A percentile compares a stretch with the other conserved stretches of the same genome.
phyloP scores from a whole-genome alignment of 1,140 invertebrate species.

The Melipona quadrifasciata region DNA sequence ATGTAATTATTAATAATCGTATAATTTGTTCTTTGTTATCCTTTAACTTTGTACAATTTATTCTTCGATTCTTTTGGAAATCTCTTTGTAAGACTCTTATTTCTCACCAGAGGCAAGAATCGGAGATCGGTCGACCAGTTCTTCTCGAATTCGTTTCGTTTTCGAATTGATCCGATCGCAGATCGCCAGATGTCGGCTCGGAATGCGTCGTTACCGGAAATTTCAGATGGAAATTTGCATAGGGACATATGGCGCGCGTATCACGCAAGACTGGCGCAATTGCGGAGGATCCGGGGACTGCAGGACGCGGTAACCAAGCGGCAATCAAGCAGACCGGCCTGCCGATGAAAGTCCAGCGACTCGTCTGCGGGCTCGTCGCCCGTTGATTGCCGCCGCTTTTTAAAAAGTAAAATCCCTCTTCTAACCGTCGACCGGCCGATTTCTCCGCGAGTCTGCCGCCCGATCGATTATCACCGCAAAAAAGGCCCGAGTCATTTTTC shows the following conservation, averaged over 20 bases:
- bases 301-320: slow-evolving; percentile 61
- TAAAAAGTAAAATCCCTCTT: slow-evolving; percentile 15
- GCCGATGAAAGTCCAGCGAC: slow-evolving; percentile 27
- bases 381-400: not conserved
- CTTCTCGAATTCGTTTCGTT: not conserved
- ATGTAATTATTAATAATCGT: too few relatives aligned
- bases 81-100: too few relatives aligned
- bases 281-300: slow-evolving; percentile 38
- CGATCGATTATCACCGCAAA: slow-evolving; percentile 25
- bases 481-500: not conserved
- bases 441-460: not conserved
- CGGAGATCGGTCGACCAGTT: not conserved
- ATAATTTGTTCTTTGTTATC: too few relatives aligned
- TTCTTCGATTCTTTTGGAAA: too few relatives aligned
- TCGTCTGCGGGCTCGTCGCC: not conserved
- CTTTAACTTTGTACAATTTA: too few relatives aligned
- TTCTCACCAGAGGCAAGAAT: too few relatives aligned
- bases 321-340: slow-evolving; percentile 28
- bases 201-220: not conserved
- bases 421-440: not conserved
- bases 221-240: slow-evolving; percentile 63
- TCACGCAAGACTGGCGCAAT: slow-evolving; percentile 23
- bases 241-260: slow-evolving; percentile 64
- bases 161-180: not conserved
- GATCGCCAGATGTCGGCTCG: not conserved